These are phyloP conservation scores for Tapera naevia DNA, from an alignment of 2,797 vertebrate species.

Conservation along the genomic window DNA sequence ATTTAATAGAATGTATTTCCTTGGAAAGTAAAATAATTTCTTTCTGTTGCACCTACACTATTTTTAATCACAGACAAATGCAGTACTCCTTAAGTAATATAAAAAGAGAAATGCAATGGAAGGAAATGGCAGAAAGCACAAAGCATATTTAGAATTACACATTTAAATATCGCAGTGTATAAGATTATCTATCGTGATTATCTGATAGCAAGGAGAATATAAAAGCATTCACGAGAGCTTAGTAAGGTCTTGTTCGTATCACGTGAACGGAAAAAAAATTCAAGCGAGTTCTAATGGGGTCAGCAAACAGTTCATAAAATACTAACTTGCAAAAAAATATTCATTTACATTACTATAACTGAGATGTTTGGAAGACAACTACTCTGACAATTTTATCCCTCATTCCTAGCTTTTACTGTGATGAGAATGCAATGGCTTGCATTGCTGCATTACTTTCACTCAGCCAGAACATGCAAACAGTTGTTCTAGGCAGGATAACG, in stretches of 20 bases:
- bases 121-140: not conserved
- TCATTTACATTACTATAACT: not conserved
- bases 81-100: not conserved
- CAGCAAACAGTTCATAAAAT: not conserved
- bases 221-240: not conserved
- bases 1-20: not conserved
- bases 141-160: not conserved
- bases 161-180: not conserved
- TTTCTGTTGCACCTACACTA: not conserved
- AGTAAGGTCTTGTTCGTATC: not conserved
- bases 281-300: not conserved
- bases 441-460: not conserved
- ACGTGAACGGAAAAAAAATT: not conserved
- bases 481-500: not conserved
- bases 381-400: not conserved
- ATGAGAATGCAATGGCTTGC: not conserved
- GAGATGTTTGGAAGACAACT: not conserved
- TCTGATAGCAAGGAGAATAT: not conserved
- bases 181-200: not conserved
- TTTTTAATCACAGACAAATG: not conserved
- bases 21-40: not conserved
- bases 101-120: not conserved
- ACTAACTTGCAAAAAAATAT: not conserved
- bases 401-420: not conserved
- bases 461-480: not conserved